Conservation (phyloP, 2,797 vertebrate species). For the Antrozous pallidus region DNA sequence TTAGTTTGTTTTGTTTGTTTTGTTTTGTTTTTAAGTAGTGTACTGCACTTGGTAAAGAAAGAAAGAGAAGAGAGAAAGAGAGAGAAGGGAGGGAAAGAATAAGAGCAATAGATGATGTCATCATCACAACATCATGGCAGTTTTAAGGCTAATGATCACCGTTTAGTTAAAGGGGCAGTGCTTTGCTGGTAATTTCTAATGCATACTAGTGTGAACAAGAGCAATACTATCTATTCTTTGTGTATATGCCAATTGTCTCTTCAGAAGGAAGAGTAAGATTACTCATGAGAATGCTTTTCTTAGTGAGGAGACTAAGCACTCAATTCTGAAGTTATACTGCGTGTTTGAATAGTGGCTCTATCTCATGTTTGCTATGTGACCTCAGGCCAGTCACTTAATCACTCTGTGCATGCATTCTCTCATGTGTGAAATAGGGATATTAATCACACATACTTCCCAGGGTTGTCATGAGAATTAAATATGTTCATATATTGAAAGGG, state of each 20-base stretch:
- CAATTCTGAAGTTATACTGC: neutral
- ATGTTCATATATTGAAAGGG: neutral
- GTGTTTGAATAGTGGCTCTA: neutral
- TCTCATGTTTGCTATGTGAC: neutral
- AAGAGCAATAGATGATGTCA: neutral
- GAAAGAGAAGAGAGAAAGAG: neutral
- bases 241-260: neutral
- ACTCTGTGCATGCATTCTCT: neutral
- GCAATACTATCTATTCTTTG: neutral
- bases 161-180: neutral
- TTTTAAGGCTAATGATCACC: neutral
- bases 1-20: neutral
- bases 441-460: neutral
- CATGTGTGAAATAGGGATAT: neutral
- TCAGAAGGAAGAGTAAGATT: neutral
- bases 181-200: neutral
- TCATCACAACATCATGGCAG: neutral
- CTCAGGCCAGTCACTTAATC: neutral
- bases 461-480: neutral
- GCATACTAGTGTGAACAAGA: neutral
- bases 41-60: neutral
- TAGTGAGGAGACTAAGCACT: neutral
- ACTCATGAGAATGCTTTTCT: neutral
- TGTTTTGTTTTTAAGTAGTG: neutral
- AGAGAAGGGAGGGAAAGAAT: neutral